Evolutionary conservation across 2,888 invertebrate species (phyloP).

Genomic region (Uropetala carovei): DNA sequence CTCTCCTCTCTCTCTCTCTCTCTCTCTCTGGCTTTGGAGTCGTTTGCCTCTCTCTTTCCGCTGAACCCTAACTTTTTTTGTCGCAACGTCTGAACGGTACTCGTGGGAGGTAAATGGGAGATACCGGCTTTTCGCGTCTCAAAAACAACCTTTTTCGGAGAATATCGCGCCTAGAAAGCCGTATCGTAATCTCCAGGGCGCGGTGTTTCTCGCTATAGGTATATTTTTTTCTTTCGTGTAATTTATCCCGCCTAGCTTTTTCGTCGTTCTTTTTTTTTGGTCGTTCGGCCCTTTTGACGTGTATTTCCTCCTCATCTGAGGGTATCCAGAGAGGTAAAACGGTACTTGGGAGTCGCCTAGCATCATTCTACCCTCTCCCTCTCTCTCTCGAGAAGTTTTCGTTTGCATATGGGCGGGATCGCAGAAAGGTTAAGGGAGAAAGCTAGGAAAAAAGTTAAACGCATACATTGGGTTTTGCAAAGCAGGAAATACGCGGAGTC

Average conservation of each 20-base stretch:
- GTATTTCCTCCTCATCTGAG: background rate
- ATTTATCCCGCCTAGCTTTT: background rate
- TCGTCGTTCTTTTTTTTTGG: background rate
- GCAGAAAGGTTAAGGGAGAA: no score
- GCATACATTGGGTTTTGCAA: no score
- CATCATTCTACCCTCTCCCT: no score
- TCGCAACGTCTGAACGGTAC: conserved; percentile 4
- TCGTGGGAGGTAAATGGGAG: background rate
- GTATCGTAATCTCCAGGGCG: background rate
- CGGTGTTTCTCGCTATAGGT: background rate
- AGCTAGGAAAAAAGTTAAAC: no score
- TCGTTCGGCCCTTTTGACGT: background rate
- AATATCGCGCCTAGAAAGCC: background rate
- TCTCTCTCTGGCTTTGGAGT: background rate
- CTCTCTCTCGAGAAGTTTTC: no score
- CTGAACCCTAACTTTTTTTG: background rate
- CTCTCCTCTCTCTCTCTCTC: no score
- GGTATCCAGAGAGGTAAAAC: background rate
- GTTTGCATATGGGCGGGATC: no score
- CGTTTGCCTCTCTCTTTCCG: background rate
- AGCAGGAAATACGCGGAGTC: no score
- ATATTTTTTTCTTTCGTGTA: background rate
- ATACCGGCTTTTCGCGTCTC: background rate
- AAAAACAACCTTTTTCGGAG: background rate
- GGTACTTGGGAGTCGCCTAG: no score